phyloP scores from a whole-genome alignment of 2,113 vertebrate species.

The Plectropomus leopardus region DNA sequence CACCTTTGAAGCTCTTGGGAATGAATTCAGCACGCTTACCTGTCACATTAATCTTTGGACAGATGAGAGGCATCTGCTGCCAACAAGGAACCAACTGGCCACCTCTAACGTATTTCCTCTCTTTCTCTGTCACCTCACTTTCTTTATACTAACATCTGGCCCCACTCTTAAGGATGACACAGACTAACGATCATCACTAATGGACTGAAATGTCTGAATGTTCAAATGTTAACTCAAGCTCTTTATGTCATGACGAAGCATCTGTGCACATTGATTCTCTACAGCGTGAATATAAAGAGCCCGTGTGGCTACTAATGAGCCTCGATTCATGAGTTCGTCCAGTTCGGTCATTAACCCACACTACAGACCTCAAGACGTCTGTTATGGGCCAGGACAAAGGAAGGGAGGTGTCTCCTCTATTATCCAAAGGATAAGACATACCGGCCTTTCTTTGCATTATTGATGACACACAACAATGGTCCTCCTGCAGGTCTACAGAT shows the following conservation, averaged over 20 bases:
- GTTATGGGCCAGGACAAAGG: conserved; percentile 25
- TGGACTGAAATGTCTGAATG: conserved; percentile 33
- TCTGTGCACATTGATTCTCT: conserved; percentile 51
- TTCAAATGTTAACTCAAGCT: conserved; percentile 58
- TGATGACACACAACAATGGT: conserved; percentile 77
- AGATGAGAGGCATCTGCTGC: conserved; percentile 66
- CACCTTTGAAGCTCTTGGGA: conserved; percentile 63
- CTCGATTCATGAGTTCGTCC: conserved; percentile 49
- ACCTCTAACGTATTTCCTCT: conserved; percentile 11
- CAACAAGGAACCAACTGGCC: conserved; percentile 40
- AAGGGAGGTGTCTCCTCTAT: conserved; percentile 45
- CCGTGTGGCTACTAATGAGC: conserved; percentile 49
- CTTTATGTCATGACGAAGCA: conserved; percentile 35
- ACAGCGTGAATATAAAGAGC: conserved; percentile 42
- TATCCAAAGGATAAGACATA: conserved; percentile 53
- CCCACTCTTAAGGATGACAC: conserved; percentile 17
- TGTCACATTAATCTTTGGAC: conserved; percentile 61
- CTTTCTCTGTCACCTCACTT: conserved; percentile 29
- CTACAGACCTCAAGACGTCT: conserved; percentile 46
- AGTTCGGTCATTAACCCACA: conserved; percentile 53
- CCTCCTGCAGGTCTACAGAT: conserved; percentile 67
- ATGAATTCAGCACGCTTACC: conserved; percentile 50
- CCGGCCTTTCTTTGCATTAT: conserved; percentile 75
- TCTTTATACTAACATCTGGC: conserved; percentile 69
- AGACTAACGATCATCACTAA: conserved; percentile 43